Percentiles rank a stretch among this genome's conserved stretches.
Conservation (phyloP, 2,113 vertebrate species). For the Ancistrus triradiatus region DNA sequence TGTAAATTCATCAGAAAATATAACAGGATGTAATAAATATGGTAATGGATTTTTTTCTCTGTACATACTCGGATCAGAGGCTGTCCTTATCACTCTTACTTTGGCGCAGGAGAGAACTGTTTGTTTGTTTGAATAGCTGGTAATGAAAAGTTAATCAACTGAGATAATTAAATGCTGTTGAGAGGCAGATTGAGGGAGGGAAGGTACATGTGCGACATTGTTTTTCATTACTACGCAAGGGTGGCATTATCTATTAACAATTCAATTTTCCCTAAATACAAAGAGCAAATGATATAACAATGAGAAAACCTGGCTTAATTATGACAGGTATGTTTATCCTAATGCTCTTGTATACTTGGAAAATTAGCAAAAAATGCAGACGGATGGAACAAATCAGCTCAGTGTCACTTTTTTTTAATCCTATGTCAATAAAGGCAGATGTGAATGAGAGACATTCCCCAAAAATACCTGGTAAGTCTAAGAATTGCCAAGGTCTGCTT, state of each 20-base stretch:
- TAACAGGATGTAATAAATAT: slow-evolving; percentile 62
- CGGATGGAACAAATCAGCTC: no score
- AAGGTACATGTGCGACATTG: slow-evolving; percentile 53
- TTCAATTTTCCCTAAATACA: not conserved
- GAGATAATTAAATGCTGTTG: slow-evolving; percentile 67
- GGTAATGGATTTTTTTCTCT: slow-evolving; percentile 53
- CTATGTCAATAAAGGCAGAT: no score
- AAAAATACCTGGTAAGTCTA: no score
- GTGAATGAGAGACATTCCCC: no score
- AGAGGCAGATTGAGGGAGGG: slow-evolving; percentile 47
- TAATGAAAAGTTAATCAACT: slow-evolving; percentile 72
- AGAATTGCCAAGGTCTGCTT: no score
- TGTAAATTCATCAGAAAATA: no score
- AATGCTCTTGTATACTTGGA: slow-evolving; percentile 8
- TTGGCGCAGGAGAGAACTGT: slow-evolving; percentile 51
- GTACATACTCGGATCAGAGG: slow-evolving; percentile 44
- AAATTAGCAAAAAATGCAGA: no score
- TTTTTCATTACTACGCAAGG: slow-evolving; percentile 47
- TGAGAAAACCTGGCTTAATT: slow-evolving; percentile 7
- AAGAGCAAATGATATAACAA: slow-evolving; percentile 16
- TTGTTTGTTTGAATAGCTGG: slow-evolving; percentile 57
- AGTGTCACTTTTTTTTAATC: no score
- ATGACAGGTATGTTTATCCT: slow-evolving; percentile 5
- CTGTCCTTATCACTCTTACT: slow-evolving; percentile 50
- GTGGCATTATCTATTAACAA: slow-evolving; percentile 34